phyloP scores from a whole-genome alignment of 2,113 vertebrate species.

The Junco hyemalis region DNA sequence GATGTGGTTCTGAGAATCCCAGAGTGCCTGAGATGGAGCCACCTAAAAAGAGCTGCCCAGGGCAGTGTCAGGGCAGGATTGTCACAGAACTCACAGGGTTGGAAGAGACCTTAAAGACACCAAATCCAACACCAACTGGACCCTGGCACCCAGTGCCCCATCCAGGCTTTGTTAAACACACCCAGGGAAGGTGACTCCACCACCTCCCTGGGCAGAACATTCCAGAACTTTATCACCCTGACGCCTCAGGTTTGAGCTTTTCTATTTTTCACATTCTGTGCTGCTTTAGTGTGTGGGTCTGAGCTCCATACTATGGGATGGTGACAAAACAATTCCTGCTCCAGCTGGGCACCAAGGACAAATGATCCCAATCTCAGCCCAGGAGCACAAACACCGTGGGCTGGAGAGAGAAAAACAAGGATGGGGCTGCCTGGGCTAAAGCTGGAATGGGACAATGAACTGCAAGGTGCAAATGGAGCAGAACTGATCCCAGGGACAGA shows the following conservation, averaged over 20 bases:
- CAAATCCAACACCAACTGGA: rapidly evolving
- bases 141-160: background rate
- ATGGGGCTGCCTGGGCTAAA: too few relatives aligned
- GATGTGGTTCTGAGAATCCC: background rate
- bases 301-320: too few relatives aligned
- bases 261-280: background rate
- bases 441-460: too few relatives aligned
- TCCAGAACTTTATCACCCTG: background rate
- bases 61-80: rapidly evolving
- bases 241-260: background rate
- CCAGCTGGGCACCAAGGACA: too few relatives aligned
- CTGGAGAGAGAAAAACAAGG: too few relatives aligned
- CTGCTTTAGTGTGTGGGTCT: too few relatives aligned
- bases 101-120: background rate
- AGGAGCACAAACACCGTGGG: too few relatives aligned
- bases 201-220: background rate
- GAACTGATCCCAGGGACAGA: too few relatives aligned
- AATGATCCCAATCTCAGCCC: too few relatives aligned
- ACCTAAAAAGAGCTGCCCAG: background rate
- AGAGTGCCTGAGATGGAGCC: background rate
- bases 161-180: background rate
- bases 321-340: too few relatives aligned
- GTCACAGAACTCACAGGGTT: background rate
- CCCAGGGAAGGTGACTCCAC: background rate
- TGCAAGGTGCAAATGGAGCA: too few relatives aligned